A percentile compares a stretch with the other conserved stretches of the same genome.
phyloP scores from a whole-genome alignment of 2,797 vertebrate species.

The Podarcis lilfordi region DNA sequence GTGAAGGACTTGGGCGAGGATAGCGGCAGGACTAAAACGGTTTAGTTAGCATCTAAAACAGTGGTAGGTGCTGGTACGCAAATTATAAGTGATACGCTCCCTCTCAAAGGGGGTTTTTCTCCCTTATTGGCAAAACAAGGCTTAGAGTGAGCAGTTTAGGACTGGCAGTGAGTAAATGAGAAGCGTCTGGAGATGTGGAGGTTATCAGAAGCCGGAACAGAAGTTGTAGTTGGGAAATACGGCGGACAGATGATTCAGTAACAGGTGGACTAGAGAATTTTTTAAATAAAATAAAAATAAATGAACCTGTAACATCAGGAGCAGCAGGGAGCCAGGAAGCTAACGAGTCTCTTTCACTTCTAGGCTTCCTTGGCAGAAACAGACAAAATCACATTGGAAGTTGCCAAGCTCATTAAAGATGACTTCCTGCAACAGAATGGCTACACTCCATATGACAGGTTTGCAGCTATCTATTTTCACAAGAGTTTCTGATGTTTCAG shows the following conservation, averaged over 20 bases:
- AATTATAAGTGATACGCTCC: not conserved
- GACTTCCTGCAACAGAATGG: slow-evolving; percentile 99
- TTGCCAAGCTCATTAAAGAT: slow-evolving; percentile 97
- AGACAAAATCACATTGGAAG: slow-evolving; percentile 98
- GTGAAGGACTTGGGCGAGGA: not conserved
- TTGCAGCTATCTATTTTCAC: slow-evolving; percentile 23
- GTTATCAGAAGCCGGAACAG: not conserved
- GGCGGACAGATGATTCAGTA: not conserved
- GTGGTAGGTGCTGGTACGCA: not conserved
- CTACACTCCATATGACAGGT: slow-evolving; percentile 97
- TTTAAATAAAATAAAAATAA: not conserved
- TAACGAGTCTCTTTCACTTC: slow-evolving; percentile 50
- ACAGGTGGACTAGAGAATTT: not conserved
- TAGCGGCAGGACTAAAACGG: not conserved
- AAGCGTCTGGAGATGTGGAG: too few relatives aligned
- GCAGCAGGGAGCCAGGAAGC: not conserved
- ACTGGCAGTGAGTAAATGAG: not conserved
- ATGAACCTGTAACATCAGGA: not conserved
- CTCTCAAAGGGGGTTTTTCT: not conserved
- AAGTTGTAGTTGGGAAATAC: not conserved
- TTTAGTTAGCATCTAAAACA: not conserved
- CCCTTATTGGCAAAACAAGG: not conserved
- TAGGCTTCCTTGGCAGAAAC: slow-evolving; percentile 97
- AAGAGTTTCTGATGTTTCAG: not conserved
- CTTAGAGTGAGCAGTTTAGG: not conserved